Base-by-base conservation (phyloP, 2,888 invertebrate genomes). In the Ethmia dodecea region DNA sequence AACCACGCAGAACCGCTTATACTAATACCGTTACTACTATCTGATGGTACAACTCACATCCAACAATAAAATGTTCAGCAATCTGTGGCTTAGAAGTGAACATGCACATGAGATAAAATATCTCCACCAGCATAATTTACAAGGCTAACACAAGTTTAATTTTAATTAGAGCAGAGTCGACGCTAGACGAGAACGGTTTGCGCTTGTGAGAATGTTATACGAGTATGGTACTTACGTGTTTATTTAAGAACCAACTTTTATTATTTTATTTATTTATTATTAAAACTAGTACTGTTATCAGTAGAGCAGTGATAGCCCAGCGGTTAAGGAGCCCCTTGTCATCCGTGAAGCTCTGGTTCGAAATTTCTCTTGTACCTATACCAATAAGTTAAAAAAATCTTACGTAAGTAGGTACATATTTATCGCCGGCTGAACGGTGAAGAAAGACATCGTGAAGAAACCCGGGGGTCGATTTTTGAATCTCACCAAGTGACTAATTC, bases 111-210 rank as follows among this genome's bases (percentile, higher is more conserved):
- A 27, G 13, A 11, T 29, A 29, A 29, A 29, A 29, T 29, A 18
- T 29, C 16, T 12, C 10, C 16, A 14, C 10, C 29, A 29, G 16
- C 29, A 31, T 31, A 31, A 31, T 31, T 20, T 27, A 30, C 18
- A 35, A 40, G 28, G 33, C 30, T 41, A 37, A 44, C 36, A 38
- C 30, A 25, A 40, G 43, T 44, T 44, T 44, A 37, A 39, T 44
- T 41, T 44, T 44, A 44, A 44, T 44, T 44, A 41, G 33, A 35
- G 32, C 32, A 33, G 37, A 41, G 37, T 40, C 31, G 29, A 34
- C 18, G 26, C 8, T 16, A 30, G 12, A 20, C 20, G 13, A 12
- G 15, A 31, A 18, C n/a, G n/a, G n/a, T n/a, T n/a, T n/a, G 12
- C 11, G 26, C 26, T 26, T 10, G 26, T 5, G 28, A 28, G 22